Conservation (phyloP, 2,888 invertebrate genomes). For the Ceriagrion tenellum region DNA sequence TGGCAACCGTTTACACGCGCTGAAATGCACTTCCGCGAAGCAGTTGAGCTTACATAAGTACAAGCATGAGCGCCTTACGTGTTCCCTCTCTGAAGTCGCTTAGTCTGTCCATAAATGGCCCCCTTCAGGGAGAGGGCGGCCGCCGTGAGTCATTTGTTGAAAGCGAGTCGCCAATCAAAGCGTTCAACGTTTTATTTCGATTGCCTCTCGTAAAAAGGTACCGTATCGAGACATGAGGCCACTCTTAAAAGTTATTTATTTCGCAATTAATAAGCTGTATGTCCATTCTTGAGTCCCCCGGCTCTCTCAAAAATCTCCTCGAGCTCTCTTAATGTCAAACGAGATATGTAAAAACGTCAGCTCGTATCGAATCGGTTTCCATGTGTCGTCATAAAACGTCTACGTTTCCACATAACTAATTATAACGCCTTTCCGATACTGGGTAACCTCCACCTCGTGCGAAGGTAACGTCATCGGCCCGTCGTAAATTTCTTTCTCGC, state of each 20-base stretch:
- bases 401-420: neutral
- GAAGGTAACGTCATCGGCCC: neutral
- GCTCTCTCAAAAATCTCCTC: too few relatives aligned
- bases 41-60: too few relatives aligned
- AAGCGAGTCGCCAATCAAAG: neutral
- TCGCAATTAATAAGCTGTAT: neutral
- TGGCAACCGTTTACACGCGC: too few relatives aligned
- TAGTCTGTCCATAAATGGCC: neutral
- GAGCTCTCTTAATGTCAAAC: neutral
- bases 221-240: neutral
- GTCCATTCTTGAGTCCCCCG: neutral
- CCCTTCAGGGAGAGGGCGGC: neutral
- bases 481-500: neutral
- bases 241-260: neutral
- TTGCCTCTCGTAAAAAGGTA: conserved; percentile 6
- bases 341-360: neutral
- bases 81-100: neutral
- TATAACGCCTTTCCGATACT: neutral
- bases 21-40: too few relatives aligned
- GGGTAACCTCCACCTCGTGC: neutral
- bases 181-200: neutral
- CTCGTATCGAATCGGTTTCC: neutral
- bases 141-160: neutral
- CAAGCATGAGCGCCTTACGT: too few relatives aligned
- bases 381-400: neutral